These are phyloP conservation scores for Selene dorsalis DNA, from an alignment of 2,797 vertebrate genomes.

Conservation along the genomic window DNA sequence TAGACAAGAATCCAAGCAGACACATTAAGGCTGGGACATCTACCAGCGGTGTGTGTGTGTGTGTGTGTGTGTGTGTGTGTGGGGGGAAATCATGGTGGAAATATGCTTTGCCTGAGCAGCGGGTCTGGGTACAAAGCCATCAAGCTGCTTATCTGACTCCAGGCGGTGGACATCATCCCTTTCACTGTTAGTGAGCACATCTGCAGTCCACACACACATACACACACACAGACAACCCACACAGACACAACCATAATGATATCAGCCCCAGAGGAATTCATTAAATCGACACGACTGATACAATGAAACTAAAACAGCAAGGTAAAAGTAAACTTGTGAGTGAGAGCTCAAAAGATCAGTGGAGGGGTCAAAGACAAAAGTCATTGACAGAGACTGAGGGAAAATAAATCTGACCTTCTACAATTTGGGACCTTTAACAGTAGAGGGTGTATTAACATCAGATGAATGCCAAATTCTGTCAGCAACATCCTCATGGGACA, in stretches of 20 bases:
- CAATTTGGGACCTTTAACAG: neutral
- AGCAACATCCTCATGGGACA: conserved; percentile 13
- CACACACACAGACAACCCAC: too few species aligned
- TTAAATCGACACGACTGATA: too few species aligned
- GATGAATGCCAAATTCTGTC: conserved; percentile 22
- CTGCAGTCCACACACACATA: too few species aligned
- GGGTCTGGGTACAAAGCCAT: neutral
- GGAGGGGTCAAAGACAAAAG: too few species aligned
- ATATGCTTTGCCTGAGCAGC: neutral
- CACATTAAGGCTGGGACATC: neutral
- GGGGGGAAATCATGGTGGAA: neutral
- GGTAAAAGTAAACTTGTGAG: too few species aligned
- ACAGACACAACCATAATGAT: too few species aligned
- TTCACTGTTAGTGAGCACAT: neutral
- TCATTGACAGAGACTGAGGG: too few species aligned
- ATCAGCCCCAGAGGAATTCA: too few species aligned
- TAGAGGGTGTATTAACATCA: conserved; percentile 24
- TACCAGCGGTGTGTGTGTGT: too few species aligned
- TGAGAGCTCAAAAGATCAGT: too few species aligned
- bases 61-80: too few species aligned
- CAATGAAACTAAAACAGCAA: too few species aligned
- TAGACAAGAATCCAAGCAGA: neutral
- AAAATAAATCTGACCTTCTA: neutral
- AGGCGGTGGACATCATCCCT: neutral
- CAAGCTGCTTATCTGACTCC: neutral